A percentile compares a stretch with the other conserved stretches of the same genome.
Evolutionary conservation across 2,113 vertebrate genomes (phyloP).

Genomic region (Odontophorus gujanensis): DNA sequence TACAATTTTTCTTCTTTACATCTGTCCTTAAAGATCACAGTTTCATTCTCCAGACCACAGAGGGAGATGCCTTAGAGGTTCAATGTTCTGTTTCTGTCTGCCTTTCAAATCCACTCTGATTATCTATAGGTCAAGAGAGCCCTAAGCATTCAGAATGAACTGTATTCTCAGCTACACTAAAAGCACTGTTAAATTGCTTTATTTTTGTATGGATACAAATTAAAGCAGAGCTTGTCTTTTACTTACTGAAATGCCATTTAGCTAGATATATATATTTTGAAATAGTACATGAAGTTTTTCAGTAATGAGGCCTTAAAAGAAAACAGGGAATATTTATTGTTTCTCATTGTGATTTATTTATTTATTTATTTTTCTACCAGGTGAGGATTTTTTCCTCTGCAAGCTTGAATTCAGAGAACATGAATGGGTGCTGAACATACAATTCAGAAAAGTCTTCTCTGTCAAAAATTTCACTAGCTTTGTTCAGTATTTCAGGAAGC

Average conservation of each 20-base stretch:
- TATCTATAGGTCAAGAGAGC: background rate
- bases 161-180: background rate
- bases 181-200: background rate
- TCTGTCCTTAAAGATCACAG: conserved; percentile 1
- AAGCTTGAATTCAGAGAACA: background rate
- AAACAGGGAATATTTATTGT: background rate
- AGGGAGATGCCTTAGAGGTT: background rate
- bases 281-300: background rate
- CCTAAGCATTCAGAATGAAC: background rate
- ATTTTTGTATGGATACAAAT: background rate
- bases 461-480: background rate
- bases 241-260: background rate
- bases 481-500: background rate
- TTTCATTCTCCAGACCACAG: background rate
- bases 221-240: background rate
- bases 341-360: background rate
- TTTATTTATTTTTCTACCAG: background rate
- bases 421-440: background rate
- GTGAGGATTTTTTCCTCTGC: background rate
- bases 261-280: background rate
- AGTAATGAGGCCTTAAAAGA: background rate
- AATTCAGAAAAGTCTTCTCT: background rate
- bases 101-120: conserved; percentile 18
- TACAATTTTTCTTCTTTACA: background rate
- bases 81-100: background rate